Evolutionary conservation across 1,140 invertebrate genomes (phyloP), one percentile per base, ranked within the genome.

Genomic region (Drosophila tani): DNA sequence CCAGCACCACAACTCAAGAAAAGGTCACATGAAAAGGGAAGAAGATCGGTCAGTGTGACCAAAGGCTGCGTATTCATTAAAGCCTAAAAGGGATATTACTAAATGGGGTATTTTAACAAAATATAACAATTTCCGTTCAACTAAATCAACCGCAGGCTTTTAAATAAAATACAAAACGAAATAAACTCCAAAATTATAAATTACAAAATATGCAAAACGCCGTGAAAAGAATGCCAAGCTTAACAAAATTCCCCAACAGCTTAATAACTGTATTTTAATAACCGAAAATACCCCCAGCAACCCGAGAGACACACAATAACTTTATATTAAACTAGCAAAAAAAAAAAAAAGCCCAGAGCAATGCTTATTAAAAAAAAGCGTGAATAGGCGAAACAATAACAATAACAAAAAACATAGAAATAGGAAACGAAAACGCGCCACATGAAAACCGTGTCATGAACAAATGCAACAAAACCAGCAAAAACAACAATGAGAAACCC

Each of bases 371-470:
- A 63, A 63, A 19, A 55, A 57, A 38, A 68, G 32, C 21, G 49
- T 45, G 55, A 59, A 77, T 50, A 76, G 27, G 27, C 40, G 40
- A 73, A 73, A 79, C 70, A 55, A 79, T 67, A 79, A 80, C 59
- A 63, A 79, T 65, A 47, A 58, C 47, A 63, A 63, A 79, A 73
- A 47, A 55, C 49, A 60, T 46, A 82, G 71, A 87, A 87, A 82
- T 87, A 83, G 84, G 84, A 88, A 88, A 84, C 81, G 77, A 87
- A 87, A 82, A 87, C 84, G 63, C 77, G 83, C 80, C 84, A 83
- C 73, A 87, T 88, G 69, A 75, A 88, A 88, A 88, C 84, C 77
- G 78, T 88, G 84, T 88, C 84, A 88, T 88, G 84, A 88, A 88
- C 84, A 88, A 88, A 88, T 88, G 73, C 84, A 88, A 88, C 78